These are phyloP conservation scores for Lamproptera curius DNA, from an alignment of 2,888 invertebrate genomes.

Conservation along the genomic window DNA sequence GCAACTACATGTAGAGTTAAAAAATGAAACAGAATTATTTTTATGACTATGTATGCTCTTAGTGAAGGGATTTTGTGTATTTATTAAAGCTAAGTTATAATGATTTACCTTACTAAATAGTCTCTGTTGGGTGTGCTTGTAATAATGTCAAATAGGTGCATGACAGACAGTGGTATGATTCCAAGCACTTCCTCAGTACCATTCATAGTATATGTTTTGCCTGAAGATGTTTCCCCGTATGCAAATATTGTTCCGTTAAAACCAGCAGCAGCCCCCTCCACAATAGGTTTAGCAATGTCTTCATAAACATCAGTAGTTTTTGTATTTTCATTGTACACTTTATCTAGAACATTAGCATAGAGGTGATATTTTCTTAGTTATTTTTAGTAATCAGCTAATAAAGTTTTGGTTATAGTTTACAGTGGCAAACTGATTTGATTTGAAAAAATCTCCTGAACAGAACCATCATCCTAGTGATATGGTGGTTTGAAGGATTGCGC, in stretches of 20 bases:
- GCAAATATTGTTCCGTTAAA: constrained; percentile 94
- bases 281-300: constrained; percentile 83
- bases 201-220: constrained; percentile 91
- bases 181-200: constrained; percentile 84
- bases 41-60: too few species aligned
- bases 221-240: constrained; percentile 94
- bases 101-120: constrained; percentile 86
- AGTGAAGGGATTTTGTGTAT: too few species aligned
- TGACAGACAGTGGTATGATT: constrained; percentile 84
- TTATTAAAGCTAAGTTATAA: too few species aligned
- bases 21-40: too few species aligned
- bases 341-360: constrained; percentile 80
- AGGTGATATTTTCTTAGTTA: too few species aligned
- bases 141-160: constrained; percentile 83
- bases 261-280: constrained; percentile 84
- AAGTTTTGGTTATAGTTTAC: too few species aligned
- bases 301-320: constrained; percentile 82
- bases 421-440: too few species aligned
- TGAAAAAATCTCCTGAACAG: too few species aligned
- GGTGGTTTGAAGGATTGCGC: too few species aligned
- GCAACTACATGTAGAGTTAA: too few species aligned
- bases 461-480: too few species aligned
- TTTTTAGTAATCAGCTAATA: too few species aligned
- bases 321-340: constrained; percentile 81
- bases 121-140: constrained; percentile 80